Evolutionary conservation across 2,113 vertebrate species (phyloP), one percentile per base, ranked within the genome.

Genomic region (Calypte anna): DNA sequence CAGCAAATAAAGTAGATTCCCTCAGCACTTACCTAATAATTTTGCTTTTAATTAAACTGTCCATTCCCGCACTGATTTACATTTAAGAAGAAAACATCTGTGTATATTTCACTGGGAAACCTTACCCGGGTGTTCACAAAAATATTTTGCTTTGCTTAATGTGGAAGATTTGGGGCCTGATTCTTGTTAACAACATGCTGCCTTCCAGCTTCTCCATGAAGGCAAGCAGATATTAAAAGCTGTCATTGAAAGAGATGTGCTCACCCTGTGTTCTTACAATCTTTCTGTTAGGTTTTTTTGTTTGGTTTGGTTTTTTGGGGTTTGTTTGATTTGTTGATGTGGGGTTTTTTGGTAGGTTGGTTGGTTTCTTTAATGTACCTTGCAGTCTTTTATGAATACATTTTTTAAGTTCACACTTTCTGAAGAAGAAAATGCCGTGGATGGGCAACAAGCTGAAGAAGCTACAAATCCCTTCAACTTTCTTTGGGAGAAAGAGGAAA

Each of bases 1-100:
- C 80, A 92, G 68, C 58, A 90, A 96, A 96, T 92, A 95, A 96
- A 91, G 81, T 73, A 88, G 85, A 88, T 77, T 96, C 91, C 91
- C 90, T 92, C 67, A 90, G 82, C 90, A 96, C 75, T 91, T 95
- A 85, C 76, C 88, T 93, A 95, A 96, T 97, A 94, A 96, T 96
- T 96, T 96, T 86, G 48, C 87, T 96, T 96, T 95, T 96, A 96
- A 96, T 97, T 96, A 96, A 96, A 96, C 79, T 96, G 94, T 95
- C 90, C 91, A 58, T 92, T 95, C 78, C 70, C 1, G 44, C 70
- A 86, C 86, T 96, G 93, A 95, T 90, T 94, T 96, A 95, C 93
- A 94, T 96, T 95, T 96, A 55, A 94, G 94, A 96, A 96, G 93
- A 97, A 97, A 97, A 90, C 90, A 93, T 64, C 78, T 86, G 54